Percentiles rank a stretch among this genome's conserved stretches.
phyloP scores from a whole-genome alignment of 2,113 vertebrate genomes.

The Notarius quadriscutis region DNA sequence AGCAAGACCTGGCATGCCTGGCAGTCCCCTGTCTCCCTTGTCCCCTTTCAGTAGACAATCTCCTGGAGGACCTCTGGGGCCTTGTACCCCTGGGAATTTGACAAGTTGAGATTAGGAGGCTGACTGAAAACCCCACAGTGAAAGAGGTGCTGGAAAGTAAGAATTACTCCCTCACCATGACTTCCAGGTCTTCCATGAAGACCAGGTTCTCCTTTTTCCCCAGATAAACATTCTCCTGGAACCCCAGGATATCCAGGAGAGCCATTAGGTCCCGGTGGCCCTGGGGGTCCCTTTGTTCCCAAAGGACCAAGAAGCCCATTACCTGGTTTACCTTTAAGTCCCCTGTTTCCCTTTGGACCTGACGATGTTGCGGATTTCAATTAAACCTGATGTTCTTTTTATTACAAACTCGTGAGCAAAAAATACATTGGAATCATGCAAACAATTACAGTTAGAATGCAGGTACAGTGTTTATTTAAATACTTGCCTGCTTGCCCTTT shows the following conservation, averaged over 20 bases:
- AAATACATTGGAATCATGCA: background rate
- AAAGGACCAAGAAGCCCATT: conserved; percentile 1
- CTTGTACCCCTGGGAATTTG: conserved; percentile 3
- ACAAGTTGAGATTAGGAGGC: background rate
- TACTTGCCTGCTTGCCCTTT: conserved; percentile 63
- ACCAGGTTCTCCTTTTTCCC: conserved; percentile 31
- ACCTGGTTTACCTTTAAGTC: conserved; percentile 13
- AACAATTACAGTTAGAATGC: background rate
- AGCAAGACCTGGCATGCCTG: background rate
- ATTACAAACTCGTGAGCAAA: background rate
- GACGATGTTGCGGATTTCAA: conserved; percentile 1
- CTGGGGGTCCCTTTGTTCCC: conserved; percentile 7
- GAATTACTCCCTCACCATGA: conserved; percentile 1
- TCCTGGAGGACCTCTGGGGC: conserved; percentile 10
- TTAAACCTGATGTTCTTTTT: background rate
- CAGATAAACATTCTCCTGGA: background rate
- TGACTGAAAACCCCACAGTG: background rate
- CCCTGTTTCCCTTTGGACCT: conserved; percentile 21
- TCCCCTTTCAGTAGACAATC: conserved; percentile 14
- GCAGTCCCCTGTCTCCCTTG: conserved; percentile 16
- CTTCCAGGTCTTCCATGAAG: conserved; percentile 12
- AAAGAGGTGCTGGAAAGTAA: background rate
- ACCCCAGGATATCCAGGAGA: conserved; percentile 57
- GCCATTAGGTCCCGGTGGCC: conserved; percentile 1
- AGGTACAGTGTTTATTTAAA: background rate